Percentiles rank a stretch among this genome's conserved stretches.
These are phyloP conservation scores for Kradibia gibbosae DNA, from an alignment of 1,140 invertebrate species.

Conservation along the genomic window DNA sequence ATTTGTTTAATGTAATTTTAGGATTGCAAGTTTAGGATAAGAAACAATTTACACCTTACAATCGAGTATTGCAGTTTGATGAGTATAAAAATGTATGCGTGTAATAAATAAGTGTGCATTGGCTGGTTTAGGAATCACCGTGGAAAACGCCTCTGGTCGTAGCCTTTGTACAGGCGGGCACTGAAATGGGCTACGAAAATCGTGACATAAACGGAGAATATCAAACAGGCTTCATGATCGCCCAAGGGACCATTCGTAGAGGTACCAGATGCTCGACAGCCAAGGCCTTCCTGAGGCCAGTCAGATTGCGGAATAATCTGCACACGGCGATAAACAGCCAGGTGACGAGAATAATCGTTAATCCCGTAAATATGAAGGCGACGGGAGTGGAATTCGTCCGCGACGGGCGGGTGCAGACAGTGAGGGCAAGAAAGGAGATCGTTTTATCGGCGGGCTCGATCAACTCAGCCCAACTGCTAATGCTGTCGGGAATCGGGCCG, in stretches of 20 bases:
- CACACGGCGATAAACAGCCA: constrained; percentile 85
- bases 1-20: too few relatives aligned
- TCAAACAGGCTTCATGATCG: constrained; percentile 90
- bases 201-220: constrained; percentile 89
- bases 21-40: too few relatives aligned
- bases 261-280: constrained; percentile 91
- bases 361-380: constrained; percentile 81
- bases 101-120: not conserved
- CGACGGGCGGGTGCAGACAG: constrained; percentile 77
- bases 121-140: constrained; percentile 78
- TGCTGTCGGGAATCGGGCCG: constrained; percentile 91
- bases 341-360: constrained; percentile 81
- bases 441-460: constrained; percentile 86
- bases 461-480: constrained; percentile 86
- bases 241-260: constrained; percentile 89
- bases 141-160: constrained; percentile 86
- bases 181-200: constrained; percentile 89
- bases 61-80: too few relatives aligned
- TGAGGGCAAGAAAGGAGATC: constrained; percentile 83
- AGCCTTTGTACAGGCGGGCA: constrained; percentile 88
- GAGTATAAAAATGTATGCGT: too few relatives aligned
- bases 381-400: constrained; percentile 84
- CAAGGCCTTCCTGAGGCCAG: constrained; percentile 89
- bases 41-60: too few relatives aligned
- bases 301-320: constrained; percentile 83